Base-by-base conservation (phyloP, 2,797 vertebrate species). In the Darevskia mixta region DNA sequence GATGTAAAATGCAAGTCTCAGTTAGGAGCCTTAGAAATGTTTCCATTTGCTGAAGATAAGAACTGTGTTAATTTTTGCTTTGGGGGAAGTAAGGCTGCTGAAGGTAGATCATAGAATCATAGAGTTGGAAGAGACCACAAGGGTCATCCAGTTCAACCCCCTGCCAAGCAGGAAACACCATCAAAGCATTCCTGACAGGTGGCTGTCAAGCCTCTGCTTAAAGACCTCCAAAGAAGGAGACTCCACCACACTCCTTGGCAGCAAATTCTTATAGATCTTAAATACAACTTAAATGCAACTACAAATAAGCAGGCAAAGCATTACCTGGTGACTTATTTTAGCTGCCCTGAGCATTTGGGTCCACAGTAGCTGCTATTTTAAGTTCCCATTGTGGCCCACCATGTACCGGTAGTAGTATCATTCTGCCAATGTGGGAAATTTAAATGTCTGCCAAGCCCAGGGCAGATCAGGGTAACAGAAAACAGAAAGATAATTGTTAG, bases 61-160 rank as follows among this genome's bases (percentile, higher is more conserved):
- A 82, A 72, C 64, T 87, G 6, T 73, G 20, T 5, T n/a, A 15
- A 64, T n/a, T 5, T 29, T 11, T 27, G 76, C 23, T 72, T 2
- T 1, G 41, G 0, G 69, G 41, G 25, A 38, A 61, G 3, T 13
- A 4, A 17, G 15, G 9, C 41, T 11, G 4, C 27, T 55, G 2
- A 69, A 86, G 20, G 13, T 15, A 18, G 8, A 20, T 27, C 25
- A n/a, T n/a, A n/a, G n/a, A n/a, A n/a, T n/a, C n/a, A n/a, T n/a
- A n/a, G n/a, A n/a, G n/a, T n/a, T n/a, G n/a, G n/a, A n/a, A n/a
- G n/a, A n/a, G n/a, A n/a, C n/a, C n/a, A n/a, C n/a, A n/a, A n/a
- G n/a, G n/a, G n/a, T n/a, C n/a, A n/a, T n/a, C n/a, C n/a, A n/a
- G n/a, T n/a, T n/a, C n/a, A n/a, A n/a, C n/a, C n/a, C n/a, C n/a